Evolutionary conservation across 2,113 vertebrate species (phyloP), one percentile per base, ranked within the genome.

Genomic region (Equus przewalskii): DNA sequence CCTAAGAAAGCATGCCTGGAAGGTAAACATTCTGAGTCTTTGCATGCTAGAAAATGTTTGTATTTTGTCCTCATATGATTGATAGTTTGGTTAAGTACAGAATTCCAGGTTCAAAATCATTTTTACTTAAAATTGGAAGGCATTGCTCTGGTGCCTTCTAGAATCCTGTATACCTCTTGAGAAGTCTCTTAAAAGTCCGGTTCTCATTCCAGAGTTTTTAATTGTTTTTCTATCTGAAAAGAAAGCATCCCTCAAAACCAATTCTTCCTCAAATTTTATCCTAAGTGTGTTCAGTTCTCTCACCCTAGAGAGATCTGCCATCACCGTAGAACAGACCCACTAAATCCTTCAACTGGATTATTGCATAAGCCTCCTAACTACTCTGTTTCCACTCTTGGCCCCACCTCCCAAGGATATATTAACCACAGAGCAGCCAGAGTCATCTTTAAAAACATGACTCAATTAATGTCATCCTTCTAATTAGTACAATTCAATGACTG

Each of bases 41-140:
- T 89, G 26, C 6, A 10, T 83, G 13, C 65, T 89, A 6, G 8
- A 44, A 96, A 86, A 41, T 41, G n/a, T 58, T 91, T 91, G 5
- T 49, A 64, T 89, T 96, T 86, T 91, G 24, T 78, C 44, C 54
- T 96, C 15, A 46, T 6, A 33, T 94, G 26, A 80, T 30, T 79
- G 73, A 76, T 76, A 67, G 19, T 93, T 54, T 70, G 9, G 30
- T 60, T 95, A 89, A 56, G 72, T 89, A 70, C 28, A 91, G 33
- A 95, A 91, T 85, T 96, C 72, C 91, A 75, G 30, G 13, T 81
- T 94, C 2, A 44, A 88, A 96, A 91, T 70, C 11, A 49, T 96
- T 85, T 93, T 79, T 65, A 89, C 33, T 67, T 93, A 79, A 94
- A 96, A 94, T 78, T 72, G 10, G 24, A 33, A 96, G 78, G 16